Evolutionary conservation across 92 coral and sea anemone species (phyloP), one percentile per base, ranked within the genome.

Genomic region (Epizoanthus ramosus): DNA sequence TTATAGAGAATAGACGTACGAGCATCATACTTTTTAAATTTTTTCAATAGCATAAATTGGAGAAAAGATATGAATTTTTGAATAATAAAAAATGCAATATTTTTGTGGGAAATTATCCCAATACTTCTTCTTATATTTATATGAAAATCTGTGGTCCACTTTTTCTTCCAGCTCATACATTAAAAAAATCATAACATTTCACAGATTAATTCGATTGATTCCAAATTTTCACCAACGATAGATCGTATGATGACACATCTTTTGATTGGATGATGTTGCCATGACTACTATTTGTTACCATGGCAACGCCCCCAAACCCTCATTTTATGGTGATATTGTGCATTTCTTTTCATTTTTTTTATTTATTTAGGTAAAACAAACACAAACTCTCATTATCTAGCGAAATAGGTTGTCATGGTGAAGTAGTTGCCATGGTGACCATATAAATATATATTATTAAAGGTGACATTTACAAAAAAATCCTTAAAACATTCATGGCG

Each of bases 21-120:
- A 72, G 58, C 77, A 72, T 52, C 77, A 72, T 50, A 52, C 77
- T 72, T 72, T 72, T 72, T 22, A 71, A 71, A 72, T 72, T 22
- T 3, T 72, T 50, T 72, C 77, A 50, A 72, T 72, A 72, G 77
- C 77, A 21, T 52, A 53, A 5, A 73, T 73, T 73, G 63, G 45
- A 47, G 79, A 13, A 73, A 73, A 73, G 63, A 41, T 73, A 73
- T 73, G 64, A 73, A 54, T 73, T 73, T 73, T 73, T 53, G 79
- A 73, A 73, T 23, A 12, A 53, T 13, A 12, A 47, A 73, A 73
- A 73, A 47, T 73, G 79, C n/a, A 54, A 47, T 73, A 23, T 54
- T 73, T 73, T 53, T 53, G 79, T 73, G 63, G 79, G 60, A 73
- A 73, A 73, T 73, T 53, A 47, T 73, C 79, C 79, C 79, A 53